Conservation (phyloP, 1,140 invertebrate species). For the Meloidogyne floridensis region DNA sequence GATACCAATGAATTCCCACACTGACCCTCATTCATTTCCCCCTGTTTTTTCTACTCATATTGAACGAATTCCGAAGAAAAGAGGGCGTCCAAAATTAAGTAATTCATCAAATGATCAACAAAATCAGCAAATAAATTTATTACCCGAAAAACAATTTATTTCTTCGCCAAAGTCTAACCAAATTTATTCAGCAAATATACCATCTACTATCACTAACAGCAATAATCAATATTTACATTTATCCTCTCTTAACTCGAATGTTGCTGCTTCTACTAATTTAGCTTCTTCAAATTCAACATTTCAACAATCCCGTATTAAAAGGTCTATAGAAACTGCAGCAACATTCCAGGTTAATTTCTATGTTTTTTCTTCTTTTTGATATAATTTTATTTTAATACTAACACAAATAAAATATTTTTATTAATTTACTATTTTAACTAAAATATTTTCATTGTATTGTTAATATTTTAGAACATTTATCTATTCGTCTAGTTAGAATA, state of each 20-base stretch:
- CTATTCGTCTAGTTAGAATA: too few relatives aligned
- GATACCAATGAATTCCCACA: background rate
- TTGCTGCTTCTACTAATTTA: constrained; percentile 9
- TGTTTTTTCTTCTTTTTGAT: background rate
- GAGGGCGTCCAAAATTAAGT: constrained; percentile 8
- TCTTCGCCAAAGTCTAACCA: background rate
- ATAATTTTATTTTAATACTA: background rate
- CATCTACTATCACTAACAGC: background rate
- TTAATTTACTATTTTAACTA: too few relatives aligned
- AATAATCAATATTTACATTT: background rate
- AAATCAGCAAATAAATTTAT: background rate
- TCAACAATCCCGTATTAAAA: background rate
- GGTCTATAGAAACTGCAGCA: background rate
- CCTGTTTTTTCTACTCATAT: background rate
- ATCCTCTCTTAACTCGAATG: background rate
- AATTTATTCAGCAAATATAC: background rate
- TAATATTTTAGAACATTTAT: too few relatives aligned
- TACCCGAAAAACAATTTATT: background rate
- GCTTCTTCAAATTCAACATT: background rate
- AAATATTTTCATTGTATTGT: too few relatives aligned
- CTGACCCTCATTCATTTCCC: background rate
- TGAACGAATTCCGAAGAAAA: background rate
- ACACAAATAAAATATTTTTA: too few relatives aligned
- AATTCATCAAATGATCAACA: background rate
- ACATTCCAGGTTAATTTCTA: background rate